Evolutionary conservation across 2,113 vertebrate genomes (phyloP).

Genomic region (Danio rerio): DNA sequence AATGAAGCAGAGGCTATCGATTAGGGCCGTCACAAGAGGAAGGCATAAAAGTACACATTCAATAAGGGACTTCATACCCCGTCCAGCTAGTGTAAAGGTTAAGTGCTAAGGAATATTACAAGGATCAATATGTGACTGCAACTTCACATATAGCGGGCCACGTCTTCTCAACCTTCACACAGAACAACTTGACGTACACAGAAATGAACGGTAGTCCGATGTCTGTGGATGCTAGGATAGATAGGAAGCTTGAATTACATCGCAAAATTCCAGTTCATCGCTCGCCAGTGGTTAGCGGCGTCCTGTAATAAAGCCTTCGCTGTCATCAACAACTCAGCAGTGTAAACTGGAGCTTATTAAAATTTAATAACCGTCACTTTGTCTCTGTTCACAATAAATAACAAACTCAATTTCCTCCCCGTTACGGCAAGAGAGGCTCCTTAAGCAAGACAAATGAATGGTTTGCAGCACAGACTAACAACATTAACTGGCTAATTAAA

Average conservation of each 20-base stretch:
- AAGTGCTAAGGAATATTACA: constrained; percentile 80
- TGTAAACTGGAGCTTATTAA: constrained; percentile 70
- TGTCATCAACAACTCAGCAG: constrained; percentile 60
- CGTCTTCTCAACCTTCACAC: constrained; percentile 48
- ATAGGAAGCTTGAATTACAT: constrained; percentile 45
- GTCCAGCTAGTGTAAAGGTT: constrained; percentile 83
- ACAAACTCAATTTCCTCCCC: constrained; percentile 72
- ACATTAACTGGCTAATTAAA: constrained; percentile 85
- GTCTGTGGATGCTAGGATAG: background rate
- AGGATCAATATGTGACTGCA: constrained; percentile 79
- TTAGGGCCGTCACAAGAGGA: constrained; percentile 76
- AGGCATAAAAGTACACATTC: constrained; percentile 84
- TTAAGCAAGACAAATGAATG: constrained; percentile 83
- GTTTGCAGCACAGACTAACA: constrained; percentile 78
- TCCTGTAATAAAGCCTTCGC: constrained; percentile 46
- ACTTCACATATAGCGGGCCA: constrained; percentile 74
- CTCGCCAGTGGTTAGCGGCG: constrained; percentile 20
- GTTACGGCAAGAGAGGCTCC: constrained; percentile 71
- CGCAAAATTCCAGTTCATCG: background rate
- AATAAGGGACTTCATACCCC: constrained; percentile 81
- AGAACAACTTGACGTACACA: constrained; percentile 65
- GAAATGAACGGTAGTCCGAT: constrained; percentile 57
- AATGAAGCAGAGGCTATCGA: constrained; percentile 78
- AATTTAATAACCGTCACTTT: constrained; percentile 73
- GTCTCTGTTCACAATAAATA: constrained; percentile 75